Evolutionary conservation across 2,888 invertebrate species (phyloP).

Genomic region (Adela reaumurella): DNA sequence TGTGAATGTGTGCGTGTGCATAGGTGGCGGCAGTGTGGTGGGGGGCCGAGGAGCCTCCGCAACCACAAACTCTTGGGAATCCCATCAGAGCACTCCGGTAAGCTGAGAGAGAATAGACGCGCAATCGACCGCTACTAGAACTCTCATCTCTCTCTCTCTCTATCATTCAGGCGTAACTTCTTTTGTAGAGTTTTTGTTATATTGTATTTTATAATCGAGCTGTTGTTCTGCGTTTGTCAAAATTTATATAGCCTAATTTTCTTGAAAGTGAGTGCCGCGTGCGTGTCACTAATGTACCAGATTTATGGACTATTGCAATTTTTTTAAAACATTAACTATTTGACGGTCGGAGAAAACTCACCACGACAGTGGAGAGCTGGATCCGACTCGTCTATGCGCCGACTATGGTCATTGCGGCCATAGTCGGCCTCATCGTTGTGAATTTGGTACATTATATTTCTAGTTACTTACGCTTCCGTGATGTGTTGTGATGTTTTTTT

Average conservation of each 20-base stretch:
- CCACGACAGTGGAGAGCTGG: no score
- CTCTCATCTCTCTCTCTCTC: no score
- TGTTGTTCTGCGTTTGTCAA: slow-evolving; percentile 43
- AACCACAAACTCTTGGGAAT: slow-evolving; percentile 39
- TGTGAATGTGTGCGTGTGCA: slow-evolving; percentile 40
- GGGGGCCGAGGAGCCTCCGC: slow-evolving; percentile 36
- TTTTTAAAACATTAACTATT: no score
- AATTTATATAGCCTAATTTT: neutral
- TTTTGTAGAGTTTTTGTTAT: slow-evolving; percentile 43
- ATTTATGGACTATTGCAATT: neutral
- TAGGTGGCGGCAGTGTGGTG: slow-evolving; percentile 50
- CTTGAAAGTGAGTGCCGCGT: neutral
- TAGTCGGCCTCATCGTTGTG: neutral
- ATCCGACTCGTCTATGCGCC: no score
- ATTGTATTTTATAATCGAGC: slow-evolving; percentile 39
- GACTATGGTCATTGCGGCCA: no score
- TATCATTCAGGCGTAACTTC: slow-evolving; percentile 44
- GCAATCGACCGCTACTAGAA: slow-evolving; percentile 18
- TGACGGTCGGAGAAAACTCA: no score
- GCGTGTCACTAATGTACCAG: neutral
- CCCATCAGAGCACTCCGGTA: slow-evolving; percentile 46
- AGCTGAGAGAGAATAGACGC: slow-evolving; percentile 28
- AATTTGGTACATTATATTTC: neutral
- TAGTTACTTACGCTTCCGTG: neutral
- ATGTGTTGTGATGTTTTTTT: neutral